Evolutionary conservation across 2,113 vertebrate species (phyloP).

Genomic region (Phrynosoma platyrhinos): DNA sequence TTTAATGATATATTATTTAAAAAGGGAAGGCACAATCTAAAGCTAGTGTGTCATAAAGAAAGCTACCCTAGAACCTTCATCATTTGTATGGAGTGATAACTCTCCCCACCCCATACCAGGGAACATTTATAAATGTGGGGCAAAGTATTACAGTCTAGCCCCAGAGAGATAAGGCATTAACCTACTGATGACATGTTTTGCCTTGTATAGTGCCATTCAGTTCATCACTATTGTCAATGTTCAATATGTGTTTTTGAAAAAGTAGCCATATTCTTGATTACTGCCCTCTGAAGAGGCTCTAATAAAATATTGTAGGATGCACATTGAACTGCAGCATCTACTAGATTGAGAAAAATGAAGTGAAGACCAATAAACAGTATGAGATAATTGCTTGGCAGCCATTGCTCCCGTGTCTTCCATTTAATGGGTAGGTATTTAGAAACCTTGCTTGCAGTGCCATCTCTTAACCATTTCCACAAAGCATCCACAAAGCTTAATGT

Average conservation of each 20-base stretch:
- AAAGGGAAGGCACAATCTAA: not conserved
- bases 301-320: slow-evolving; percentile 13
- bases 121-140: not conserved
- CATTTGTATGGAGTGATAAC: not conserved
- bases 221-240: too few relatives aligned
- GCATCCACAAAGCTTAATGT: slow-evolving; percentile 36
- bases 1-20: not conserved
- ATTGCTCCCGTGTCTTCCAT: slow-evolving; percentile 42
- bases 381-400: slow-evolving; percentile 61
- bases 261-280: not conserved
- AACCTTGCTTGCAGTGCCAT: slow-evolving; percentile 44
- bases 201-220: not conserved
- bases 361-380: not conserved
- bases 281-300: slow-evolving; percentile 1
- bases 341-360: slow-evolving; percentile 22
- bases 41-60: not conserved
- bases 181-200: not conserved
- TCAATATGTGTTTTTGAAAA: not conserved
- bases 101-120: not conserved
- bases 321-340: slow-evolving; percentile 11
- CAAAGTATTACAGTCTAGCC: not conserved
- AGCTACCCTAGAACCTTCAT: not conserved
- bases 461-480: slow-evolving; percentile 50
- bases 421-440: slow-evolving; percentile 43
- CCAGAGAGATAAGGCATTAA: not conserved